Base-by-base conservation (phyloP, 2,113 vertebrate species). In the Pluvianellus socialis region DNA sequence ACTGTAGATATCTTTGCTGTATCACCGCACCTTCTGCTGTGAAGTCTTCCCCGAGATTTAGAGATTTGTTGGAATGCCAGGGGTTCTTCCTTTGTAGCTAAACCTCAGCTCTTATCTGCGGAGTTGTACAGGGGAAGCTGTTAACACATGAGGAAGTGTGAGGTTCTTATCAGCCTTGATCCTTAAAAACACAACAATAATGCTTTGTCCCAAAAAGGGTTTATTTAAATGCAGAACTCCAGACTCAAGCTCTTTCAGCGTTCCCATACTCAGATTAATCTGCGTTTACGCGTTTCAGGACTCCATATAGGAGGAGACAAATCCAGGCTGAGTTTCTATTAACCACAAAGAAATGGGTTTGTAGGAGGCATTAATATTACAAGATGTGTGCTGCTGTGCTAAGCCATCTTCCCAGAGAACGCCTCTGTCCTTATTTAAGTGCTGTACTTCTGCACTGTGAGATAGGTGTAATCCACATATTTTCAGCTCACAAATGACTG, bases 1-100 rank as follows among this genome's bases (percentile, higher is more conserved):
- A n/a, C 38, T 6, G 21, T 7, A 13, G 50, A 2, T 53, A 0
- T 7, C 44, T 75, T 10, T 49, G 45, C 38, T 1, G 1, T 47
- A 10, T 30, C 49, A 0, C 24, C 15, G 44, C 30, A 16, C 32
- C 72, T 65, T 27, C 77, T 71, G 67, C 79, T 66, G 20, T 8
- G 27, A 42, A 63, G 26, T 15, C 59, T 44, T 75, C 47, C 20
- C 40, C 32, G 73, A 45, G 79, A 33, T 76, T 75, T 9, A 72
- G 95, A 95, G 93, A 52, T 97, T 61, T 94, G 81, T 89, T 86
- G 95, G 86, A 83, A 58, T 79, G 63, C 68, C 66, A 56, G 85
- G 83, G 81, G 53, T 79, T 74, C 80, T 86, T 66, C 84, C 85
- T 86, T 79, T 94, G 89, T 66, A 83, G 88, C 95, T 86, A 7